phyloP scores from a whole-genome alignment of 2,113 vertebrate species.

The Micromys minutus region DNA sequence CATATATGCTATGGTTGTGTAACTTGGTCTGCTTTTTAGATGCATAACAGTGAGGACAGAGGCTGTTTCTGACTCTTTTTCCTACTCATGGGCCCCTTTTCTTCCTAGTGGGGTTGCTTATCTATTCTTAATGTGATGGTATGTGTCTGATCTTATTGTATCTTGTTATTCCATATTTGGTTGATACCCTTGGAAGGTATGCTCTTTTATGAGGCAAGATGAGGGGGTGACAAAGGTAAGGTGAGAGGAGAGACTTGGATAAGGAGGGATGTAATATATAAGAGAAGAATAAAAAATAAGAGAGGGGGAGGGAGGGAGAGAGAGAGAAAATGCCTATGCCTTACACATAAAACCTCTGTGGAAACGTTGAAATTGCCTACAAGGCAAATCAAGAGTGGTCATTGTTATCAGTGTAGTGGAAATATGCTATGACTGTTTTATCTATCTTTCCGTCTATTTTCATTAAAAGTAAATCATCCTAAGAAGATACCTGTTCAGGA shows the following conservation, averaged over 20 bases:
- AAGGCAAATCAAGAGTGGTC: neutral
- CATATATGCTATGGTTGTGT: neutral
- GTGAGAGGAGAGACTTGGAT: neutral
- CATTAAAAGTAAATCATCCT: neutral
- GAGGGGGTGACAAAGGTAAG: neutral
- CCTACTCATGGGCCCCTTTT: neutral
- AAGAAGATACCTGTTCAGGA: neutral
- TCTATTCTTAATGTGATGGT: neutral
- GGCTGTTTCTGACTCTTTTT: neutral
- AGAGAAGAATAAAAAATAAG: neutral
- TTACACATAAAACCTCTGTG: neutral
- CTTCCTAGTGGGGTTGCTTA: neutral
- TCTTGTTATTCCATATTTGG: neutral
- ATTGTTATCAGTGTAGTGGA: neutral
- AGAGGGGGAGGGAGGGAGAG: too few relatives aligned
- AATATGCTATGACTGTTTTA: neutral
- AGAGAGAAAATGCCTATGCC: neutral
- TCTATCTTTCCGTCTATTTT: neutral
- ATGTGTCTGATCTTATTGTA: neutral
- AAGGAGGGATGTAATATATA: neutral
- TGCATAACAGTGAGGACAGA: neutral
- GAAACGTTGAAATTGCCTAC: neutral
- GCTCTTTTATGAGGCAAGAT: neutral
- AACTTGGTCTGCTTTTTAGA: neutral
- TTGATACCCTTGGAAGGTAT: neutral